Percentiles rank a stretch among this genome's conserved stretches.
Conservation (phyloP, 2,113 vertebrate species). For the Apus apus region DNA sequence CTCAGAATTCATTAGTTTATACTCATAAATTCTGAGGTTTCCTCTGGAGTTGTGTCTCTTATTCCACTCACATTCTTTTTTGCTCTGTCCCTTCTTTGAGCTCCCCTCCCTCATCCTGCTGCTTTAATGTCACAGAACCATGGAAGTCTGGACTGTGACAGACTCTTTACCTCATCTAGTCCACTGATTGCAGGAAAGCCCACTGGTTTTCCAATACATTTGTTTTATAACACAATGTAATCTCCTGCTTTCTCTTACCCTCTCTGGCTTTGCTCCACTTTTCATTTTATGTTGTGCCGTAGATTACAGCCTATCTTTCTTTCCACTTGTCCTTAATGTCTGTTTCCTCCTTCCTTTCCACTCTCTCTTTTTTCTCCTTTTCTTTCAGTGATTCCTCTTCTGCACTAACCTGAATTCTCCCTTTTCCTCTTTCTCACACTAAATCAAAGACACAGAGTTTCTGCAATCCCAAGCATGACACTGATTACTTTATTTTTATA, state of each 20-base stretch:
- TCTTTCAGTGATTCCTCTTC: background rate
- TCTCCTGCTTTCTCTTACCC: background rate
- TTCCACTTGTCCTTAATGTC: background rate
- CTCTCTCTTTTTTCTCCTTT: background rate
- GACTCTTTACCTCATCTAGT: background rate
- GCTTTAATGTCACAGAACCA: background rate
- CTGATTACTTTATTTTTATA: background rate
- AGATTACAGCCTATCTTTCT: conserved; percentile 26
- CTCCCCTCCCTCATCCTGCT: background rate
- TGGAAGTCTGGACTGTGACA: background rate
- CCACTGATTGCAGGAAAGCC: background rate
- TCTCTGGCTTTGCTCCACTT: background rate
- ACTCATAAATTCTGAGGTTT: background rate
- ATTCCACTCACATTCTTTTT: background rate
- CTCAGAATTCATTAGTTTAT: background rate
- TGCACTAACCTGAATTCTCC: background rate
- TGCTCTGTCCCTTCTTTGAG: background rate
- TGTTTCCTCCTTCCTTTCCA: conserved; percentile 1
- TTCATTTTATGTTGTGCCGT: background rate
- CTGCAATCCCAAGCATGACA: background rate
- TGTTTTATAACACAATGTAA: background rate
- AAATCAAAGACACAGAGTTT: background rate
- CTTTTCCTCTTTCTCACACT: background rate
- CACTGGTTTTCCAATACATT: background rate
- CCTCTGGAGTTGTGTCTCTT: background rate